Conservation (phyloP, 2,113 vertebrate genomes). For the Rhombomys opimus region DNA sequence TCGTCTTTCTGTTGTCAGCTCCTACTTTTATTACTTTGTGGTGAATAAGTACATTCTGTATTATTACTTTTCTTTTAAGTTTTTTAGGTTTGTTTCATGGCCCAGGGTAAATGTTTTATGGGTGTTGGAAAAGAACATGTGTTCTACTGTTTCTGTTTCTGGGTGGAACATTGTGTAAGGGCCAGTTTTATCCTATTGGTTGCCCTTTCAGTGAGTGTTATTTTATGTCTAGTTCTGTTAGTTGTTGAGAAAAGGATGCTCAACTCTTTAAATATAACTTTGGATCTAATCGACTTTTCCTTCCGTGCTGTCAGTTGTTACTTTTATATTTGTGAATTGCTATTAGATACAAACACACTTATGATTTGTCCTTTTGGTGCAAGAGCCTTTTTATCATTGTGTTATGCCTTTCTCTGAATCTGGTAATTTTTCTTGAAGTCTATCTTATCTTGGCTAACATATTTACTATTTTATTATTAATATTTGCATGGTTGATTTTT, state of each 20-base stretch:
- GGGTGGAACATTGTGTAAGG: background rate
- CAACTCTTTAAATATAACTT: background rate
- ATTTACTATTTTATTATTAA: background rate
- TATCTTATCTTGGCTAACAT: background rate
- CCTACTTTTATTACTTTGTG: background rate
- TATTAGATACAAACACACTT: background rate
- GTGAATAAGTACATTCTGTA: background rate
- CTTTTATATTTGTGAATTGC: background rate
- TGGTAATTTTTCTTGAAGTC: background rate
- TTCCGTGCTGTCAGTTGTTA: background rate
- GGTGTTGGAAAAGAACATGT: background rate
- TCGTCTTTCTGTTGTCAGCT: background rate
- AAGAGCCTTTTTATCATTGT: background rate
- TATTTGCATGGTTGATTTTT: conserved; percentile 2
- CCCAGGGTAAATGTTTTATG: background rate
- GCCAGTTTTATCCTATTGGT: background rate
- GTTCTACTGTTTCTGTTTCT: background rate
- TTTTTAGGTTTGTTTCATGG: background rate
- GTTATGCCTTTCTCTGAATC: background rate
- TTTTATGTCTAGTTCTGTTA: background rate
- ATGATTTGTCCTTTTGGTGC: background rate
- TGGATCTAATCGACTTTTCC: background rate
- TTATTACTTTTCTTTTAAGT: background rate
- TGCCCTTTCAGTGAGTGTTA: background rate
- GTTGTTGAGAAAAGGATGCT: background rate